Percentiles rank a stretch among this genome's conserved stretches.
These are phyloP conservation scores for Urechis unicinctus DNA, from an alignment of 2,888 invertebrate genomes.

Conservation along the genomic window DNA sequence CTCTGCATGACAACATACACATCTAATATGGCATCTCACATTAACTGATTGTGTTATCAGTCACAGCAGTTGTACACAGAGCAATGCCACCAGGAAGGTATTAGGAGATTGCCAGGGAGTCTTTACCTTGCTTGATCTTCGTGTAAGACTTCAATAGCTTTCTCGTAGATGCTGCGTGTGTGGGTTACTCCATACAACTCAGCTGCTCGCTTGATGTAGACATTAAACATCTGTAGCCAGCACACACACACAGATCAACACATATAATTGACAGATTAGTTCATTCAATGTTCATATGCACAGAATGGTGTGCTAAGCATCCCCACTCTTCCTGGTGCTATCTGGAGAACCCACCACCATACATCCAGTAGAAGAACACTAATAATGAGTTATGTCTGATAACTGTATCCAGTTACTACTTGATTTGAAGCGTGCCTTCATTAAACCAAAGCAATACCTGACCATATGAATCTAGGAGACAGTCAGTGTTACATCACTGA, in stretches of 20 bases:
- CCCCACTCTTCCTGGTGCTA: neutral
- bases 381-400: too few relatives aligned
- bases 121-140: conserved; percentile 70
- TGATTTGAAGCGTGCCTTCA: too few relatives aligned
- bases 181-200: conserved; percentile 96
- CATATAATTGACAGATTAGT: neutral
- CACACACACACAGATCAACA: neutral
- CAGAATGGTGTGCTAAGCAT: neutral
- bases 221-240: conserved; percentile 88
- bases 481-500: too few relatives aligned
- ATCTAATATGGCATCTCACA: too few relatives aligned
- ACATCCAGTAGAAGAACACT: too few relatives aligned
- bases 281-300: too few relatives aligned
- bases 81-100: neutral
- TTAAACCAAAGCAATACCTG: too few relatives aligned
- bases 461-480: too few relatives aligned
- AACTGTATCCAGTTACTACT: too few relatives aligned
- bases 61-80: neutral
- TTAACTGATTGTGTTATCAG: too few relatives aligned
- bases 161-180: conserved; percentile 94
- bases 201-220: conserved; percentile 96
- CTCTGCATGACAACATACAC: too few relatives aligned
- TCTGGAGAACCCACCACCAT: too few relatives aligned
- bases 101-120: neutral
- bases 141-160: conserved; percentile 87